Conservation (phyloP, 1,140 invertebrate genomes). For the Portunus trituberculatus region DNA sequence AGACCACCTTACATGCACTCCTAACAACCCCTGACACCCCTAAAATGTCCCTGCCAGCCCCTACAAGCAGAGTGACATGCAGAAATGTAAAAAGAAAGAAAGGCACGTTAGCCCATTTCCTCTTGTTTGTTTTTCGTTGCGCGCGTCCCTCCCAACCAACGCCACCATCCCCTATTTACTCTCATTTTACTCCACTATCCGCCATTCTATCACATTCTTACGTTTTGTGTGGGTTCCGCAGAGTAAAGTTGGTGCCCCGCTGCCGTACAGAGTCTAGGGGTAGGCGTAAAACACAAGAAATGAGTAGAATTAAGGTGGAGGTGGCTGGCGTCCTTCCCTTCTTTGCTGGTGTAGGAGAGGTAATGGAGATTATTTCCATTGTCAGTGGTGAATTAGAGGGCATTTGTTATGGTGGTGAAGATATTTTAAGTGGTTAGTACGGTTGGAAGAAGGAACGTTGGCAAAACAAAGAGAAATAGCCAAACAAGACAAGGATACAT, state of each 20-base stretch:
- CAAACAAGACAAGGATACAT: slow-evolving; percentile 59
- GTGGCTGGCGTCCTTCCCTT: neutral
- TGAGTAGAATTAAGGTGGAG: neutral
- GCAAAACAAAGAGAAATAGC: slow-evolving; percentile 51
- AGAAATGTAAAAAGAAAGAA: neutral
- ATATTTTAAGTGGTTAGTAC: neutral
- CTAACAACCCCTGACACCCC: too few species aligned
- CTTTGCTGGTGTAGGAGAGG: neutral
- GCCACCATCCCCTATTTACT: neutral
- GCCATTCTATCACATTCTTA: neutral
- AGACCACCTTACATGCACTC: too few species aligned
- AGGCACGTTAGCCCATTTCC: neutral
- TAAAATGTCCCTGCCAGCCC: neutral
- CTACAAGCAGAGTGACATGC: neutral
- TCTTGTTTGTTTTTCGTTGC: slow-evolving; percentile 6
- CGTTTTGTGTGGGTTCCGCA: neutral
- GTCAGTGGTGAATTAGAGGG: neutral
- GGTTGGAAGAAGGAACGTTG: neutral
- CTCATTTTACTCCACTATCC: neutral
- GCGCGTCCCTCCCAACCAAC: neutral
- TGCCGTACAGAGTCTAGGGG: neutral
- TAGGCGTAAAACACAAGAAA: neutral
- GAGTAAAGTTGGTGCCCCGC: neutral
- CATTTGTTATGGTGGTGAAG: neutral
- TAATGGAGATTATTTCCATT: neutral